Evolutionary conservation across 1,140 invertebrate genomes (phyloP), one percentile per base, ranked within the genome.

Genomic region (Drosophila sechellia): DNA sequence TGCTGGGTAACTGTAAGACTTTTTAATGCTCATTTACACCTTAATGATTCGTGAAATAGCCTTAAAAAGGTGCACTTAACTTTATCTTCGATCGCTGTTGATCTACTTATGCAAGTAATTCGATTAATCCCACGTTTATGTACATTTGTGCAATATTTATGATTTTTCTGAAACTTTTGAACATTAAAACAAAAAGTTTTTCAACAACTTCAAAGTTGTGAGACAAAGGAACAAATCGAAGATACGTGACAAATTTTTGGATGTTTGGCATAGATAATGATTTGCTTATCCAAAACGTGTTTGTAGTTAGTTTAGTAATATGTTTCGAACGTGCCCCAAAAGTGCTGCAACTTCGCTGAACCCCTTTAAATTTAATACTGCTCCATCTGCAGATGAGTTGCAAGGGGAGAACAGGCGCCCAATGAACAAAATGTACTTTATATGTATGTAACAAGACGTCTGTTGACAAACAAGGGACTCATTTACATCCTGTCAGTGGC

Each of bases 401-500:
- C 22, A 12, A 31, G 12, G 37, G 13, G 17, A 45, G 63, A 68
- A 46, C 48, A 49, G 45, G 53, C 40, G 49, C 42, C 59, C 50
- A 60, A 76, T 76, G 50, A 61, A 54, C 73, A 81, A 79, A 75
- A 81, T 46, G 73, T 85, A 65, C 77, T 85, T 81, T 87, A 84
- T 70, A 86, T 81, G 68, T 70, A 86, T 81, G 68, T 79, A 86
- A 79, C 78, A 78, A 81, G 60, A 59, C 37, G 79, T 57, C 77
- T 83, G 79, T 83, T 81, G 84, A 87, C 81, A 86, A 81, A 83
- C 83, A 87, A 86, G 79, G 81, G 83, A 77, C 74, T 58, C 74
- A 75, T 48, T 73, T 60, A 85, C 83, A 87, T 87, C 74, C 81
- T 86, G 81, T 75, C 73, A 63, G 74, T 64, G 72, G 77, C 69